Evolutionary conservation across 2,113 vertebrate species (phyloP), one percentile per base, ranked within the genome.

Genomic region (Tursiops truncatus): DNA sequence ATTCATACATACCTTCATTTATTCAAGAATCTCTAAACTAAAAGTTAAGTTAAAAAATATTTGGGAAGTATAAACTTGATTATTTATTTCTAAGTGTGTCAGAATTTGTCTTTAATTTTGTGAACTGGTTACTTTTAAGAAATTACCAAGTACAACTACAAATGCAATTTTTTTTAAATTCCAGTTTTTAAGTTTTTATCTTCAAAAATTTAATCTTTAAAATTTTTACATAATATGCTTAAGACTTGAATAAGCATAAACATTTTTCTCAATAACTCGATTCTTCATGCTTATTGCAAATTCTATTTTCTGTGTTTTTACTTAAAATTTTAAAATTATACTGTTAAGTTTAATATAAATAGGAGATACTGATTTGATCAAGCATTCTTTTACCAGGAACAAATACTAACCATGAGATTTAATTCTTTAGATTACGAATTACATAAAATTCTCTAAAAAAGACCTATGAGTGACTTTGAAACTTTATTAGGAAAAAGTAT

Each of bases 101-200:
- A 90, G 88, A 96, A 79, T 89, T 93, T 92, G 31, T 88, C 58
- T 87, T 82, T 93, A 84, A 74, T 67, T 95, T 86, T 97, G n/a
- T 91, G 44, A 97, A 70, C 47, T 86, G 62, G 53, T 83, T 41
- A 68, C 33, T 89, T 84, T 83, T 68, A 95, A 73, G 26, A 94
- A 94, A 91, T 95, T 87, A 80, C 41, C 63, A 92, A 63, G n/a
- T 93, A 26, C 11, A 86, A 18, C 15, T 53, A 67, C 31, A 96
- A 80, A 67, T 93, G 15, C 0, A 89, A 20, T 81, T 96, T 94
- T 89, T 41, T 3, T 50, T 50, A 14, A 81, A 28, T 20, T 88
- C 7, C 38, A 58, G 11, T 74, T 91, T 74, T 85, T 76, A 71
- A 81, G 23, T 21, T n/a, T 89, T 91, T 77, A 20, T 80, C 33